Conservation (phyloP, 2,888 invertebrate genomes). For the Halocaridina rubra region DNA sequence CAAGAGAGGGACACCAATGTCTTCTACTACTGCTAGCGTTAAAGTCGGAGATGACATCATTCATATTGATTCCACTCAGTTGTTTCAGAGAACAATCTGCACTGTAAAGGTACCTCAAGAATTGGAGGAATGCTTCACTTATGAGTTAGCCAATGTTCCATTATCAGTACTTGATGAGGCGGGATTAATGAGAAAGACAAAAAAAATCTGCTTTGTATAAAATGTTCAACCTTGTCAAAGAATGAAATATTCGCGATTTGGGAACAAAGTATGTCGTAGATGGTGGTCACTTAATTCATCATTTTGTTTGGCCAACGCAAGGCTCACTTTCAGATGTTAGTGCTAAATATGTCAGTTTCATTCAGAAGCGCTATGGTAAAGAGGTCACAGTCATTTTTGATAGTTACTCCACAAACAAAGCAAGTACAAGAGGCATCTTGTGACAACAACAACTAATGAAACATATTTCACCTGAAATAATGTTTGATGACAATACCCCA, state of each 20-base stretch:
- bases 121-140: background rate
- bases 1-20: background rate
- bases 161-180: background rate
- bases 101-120: background rate
- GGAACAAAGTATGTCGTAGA: constrained; percentile 57
- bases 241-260: background rate
- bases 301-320: constrained; percentile 63
- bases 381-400: constrained; percentile 45
- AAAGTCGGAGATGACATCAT: background rate
- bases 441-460: constrained; percentile 13
- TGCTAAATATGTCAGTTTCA: constrained; percentile 39
- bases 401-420: constrained; percentile 20
- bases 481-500: constrained; percentile 22
- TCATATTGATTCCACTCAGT: background rate
- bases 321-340: background rate
- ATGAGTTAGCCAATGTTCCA: background rate
- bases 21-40: background rate
- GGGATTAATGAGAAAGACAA: constrained; percentile 1
- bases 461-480: constrained; percentile 30
- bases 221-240: background rate
- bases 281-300: constrained; percentile 65
- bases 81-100: background rate
- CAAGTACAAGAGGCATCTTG: constrained; percentile 62
- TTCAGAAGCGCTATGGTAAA: constrained; percentile 62
- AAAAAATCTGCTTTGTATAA: background rate